Conservation (phyloP, 1,140 invertebrate genomes). For the Diorhabda sublineata region DNA sequence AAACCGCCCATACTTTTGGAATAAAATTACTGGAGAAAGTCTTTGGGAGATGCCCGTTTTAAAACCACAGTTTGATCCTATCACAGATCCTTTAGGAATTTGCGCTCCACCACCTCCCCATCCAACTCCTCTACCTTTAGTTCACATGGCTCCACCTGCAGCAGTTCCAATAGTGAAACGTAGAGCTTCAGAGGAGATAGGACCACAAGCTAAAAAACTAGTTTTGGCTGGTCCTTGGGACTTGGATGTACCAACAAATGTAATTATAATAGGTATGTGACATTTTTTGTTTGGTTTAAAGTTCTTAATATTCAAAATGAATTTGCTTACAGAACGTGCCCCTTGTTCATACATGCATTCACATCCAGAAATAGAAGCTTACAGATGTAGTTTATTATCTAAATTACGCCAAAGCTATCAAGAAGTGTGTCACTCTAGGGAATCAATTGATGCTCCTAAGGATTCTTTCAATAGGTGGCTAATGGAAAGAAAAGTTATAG, state of each 20-base stretch:
- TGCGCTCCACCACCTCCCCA: constrained; percentile 52
- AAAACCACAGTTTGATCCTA: constrained; percentile 73
- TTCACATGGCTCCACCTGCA: constrained; percentile 9
- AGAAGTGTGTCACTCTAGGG: constrained; percentile 88
- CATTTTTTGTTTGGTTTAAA: too few relatives aligned
- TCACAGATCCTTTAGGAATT: constrained; percentile 89
- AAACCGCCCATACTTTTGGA: constrained; percentile 94
- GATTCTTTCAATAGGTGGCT: constrained; percentile 96
- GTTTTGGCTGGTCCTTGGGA: constrained; percentile 90
- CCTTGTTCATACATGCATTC: constrained; percentile 83
- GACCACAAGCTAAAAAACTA: constrained; percentile 74
- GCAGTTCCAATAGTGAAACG: constrained; percentile 49
- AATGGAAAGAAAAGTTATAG: constrained; percentile 90
- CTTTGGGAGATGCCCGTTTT: constrained; percentile 87
- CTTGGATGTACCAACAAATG: constrained; percentile 89
- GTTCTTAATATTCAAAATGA: background rate
- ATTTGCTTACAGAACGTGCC: constrained; percentile 61
- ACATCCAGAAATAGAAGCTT: constrained; percentile 86
- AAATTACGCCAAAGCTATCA: constrained; percentile 90
- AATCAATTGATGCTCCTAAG: constrained; percentile 91
- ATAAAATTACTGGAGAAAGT: constrained; percentile 90
- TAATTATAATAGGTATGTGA: constrained; percentile 67
- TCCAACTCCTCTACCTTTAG: constrained; percentile 21
- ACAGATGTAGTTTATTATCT: constrained; percentile 70
- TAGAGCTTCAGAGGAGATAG: constrained; percentile 72